Evolutionary conservation across 1,140 invertebrate genomes (phyloP).

Genomic region (Cepaea nemoralis): DNA sequence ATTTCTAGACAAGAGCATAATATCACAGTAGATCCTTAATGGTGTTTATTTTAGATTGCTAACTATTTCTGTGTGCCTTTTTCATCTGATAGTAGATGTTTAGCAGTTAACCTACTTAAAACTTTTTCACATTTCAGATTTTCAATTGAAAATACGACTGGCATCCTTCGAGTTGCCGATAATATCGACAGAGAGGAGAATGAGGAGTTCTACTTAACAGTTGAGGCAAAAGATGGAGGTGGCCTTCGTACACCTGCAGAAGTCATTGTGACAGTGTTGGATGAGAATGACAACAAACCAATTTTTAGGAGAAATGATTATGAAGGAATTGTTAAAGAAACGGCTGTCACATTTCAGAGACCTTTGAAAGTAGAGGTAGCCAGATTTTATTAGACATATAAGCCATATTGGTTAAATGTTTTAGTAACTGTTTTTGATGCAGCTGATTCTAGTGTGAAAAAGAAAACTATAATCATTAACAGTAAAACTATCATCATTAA

Average conservation of each 20-base stretch:
- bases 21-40: too few relatives aligned
- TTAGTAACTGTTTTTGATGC: too few relatives aligned
- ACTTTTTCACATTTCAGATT: constrained; percentile 77
- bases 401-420: too few relatives aligned
- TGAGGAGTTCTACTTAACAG: constrained; percentile 88
- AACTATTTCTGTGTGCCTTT: too few relatives aligned
- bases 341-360: constrained; percentile 46
- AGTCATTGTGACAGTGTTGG: constrained; percentile 79
- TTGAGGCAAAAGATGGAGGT: constrained; percentile 89
- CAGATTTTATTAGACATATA: too few relatives aligned
- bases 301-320: constrained; percentile 55
- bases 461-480: too few relatives aligned
- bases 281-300: constrained; percentile 79
- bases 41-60: too few relatives aligned
- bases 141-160: constrained; percentile 83
- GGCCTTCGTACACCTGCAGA: constrained; percentile 91
- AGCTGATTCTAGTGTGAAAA: too few relatives aligned
- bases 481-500: too few relatives aligned
- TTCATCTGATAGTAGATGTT: too few relatives aligned
- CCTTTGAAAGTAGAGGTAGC: constrained; percentile 54
- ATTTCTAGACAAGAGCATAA: too few relatives aligned
- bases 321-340: constrained; percentile 53
- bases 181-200: constrained; percentile 87
- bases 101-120: too few relatives aligned
- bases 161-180: constrained; percentile 84